Base-by-base conservation (phyloP, 2,113 vertebrate genomes). In the Carassius gibelio region DNA sequence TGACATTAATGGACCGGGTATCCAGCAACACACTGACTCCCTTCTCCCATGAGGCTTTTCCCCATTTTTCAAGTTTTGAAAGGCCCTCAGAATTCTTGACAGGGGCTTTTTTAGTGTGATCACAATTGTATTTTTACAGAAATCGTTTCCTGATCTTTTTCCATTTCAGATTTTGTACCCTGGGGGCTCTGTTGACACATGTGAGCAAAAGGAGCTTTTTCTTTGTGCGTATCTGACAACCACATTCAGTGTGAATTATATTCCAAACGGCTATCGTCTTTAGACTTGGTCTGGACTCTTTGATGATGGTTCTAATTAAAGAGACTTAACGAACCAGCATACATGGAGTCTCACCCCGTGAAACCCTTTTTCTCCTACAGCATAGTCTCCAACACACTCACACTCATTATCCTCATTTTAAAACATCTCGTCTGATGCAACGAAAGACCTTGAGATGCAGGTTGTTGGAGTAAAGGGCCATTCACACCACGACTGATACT, bases 1-100 rank as follows among this genome's bases (percentile, higher is more conserved):
- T 71, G 82, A 74, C 86, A 66, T 71, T 87, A 75, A 80, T 87
- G 66, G 86, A 62, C 55, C 68, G 71, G 57, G 50, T 59, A 50
- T 26, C 19, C 55, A 62, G 52, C 13, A 45, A 55, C 76, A 57
- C 23, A 7, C 57, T 80, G 82, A 69, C 52, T 74, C 13, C 26
- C 19, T 66, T 79, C 26, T 84, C 64, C 38, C 86, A 79, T 50
- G 71, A 78, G 82, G 38, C 66, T 52, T 42, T 59, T n/a, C 2
- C 45, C 81, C n/a, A 62, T 87, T 79, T 78, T 83, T 34, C n/a
- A 14, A 78, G 52, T 23, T 77, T n/a, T 68, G 64, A 30, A 69
- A 68, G 1, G 36, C 23, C 81, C 64, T 82, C 45, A 76, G 38
- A 48, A 75, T 59, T 82, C 75, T 75, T 86, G 80, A 82, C 85